A percentile compares a stretch with the other conserved stretches of the same genome.
Evolutionary conservation across 2,797 vertebrate genomes (phyloP).

Genomic region (Amniataba percoides): DNA sequence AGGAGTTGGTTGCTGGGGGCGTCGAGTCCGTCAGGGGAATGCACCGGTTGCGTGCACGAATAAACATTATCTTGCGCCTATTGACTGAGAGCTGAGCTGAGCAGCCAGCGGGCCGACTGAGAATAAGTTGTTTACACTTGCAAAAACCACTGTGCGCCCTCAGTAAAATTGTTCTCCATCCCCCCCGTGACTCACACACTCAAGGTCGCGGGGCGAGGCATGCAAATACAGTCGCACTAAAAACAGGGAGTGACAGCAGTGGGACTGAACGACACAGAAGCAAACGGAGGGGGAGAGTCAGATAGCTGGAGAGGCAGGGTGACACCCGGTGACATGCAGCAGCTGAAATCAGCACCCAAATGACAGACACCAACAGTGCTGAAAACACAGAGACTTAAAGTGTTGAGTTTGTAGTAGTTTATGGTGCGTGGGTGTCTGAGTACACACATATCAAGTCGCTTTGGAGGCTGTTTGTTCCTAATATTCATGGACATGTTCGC

Average conservation of each 20-base stretch:
- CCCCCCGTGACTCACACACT: slow-evolving; percentile 39
- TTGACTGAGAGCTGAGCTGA: slow-evolving; percentile 73
- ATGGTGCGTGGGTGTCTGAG: slow-evolving; percentile 21
- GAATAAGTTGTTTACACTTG: slow-evolving; percentile 78
- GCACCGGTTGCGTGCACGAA: slow-evolving; percentile 60
- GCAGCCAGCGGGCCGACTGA: slow-evolving; percentile 66
- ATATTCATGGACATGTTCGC: slow-evolving; percentile 34
- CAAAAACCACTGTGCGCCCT: slow-evolving; percentile 49
- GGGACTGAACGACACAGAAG: slow-evolving; percentile 37
- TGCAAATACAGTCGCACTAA: slow-evolving; percentile 49
- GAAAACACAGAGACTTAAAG: slow-evolving; percentile 18
- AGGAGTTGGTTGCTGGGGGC: slow-evolving; percentile 61
- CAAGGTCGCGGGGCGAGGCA: slow-evolving; percentile 65
- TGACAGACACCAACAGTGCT: slow-evolving; percentile 26
- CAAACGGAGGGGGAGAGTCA: slow-evolving; percentile 1
- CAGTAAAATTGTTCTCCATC: slow-evolving; percentile 56
- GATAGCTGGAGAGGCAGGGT: slow-evolving; percentile 18
- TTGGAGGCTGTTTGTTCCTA: slow-evolving; percentile 17
- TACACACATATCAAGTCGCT: background rate
- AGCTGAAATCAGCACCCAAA: slow-evolving; percentile 50
- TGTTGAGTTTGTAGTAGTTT: slow-evolving; percentile 4
- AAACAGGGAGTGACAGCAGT: slow-evolving; percentile 53
- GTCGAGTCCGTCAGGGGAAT: slow-evolving; percentile 55
- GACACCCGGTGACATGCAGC: slow-evolving; percentile 37
- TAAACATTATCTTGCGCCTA: slow-evolving; percentile 76